A percentile compares a stretch with the other conserved stretches of the same genome.
These are phyloP conservation scores for Malurus leucopterus DNA, from an alignment of 2,797 vertebrate species.

Conservation along the genomic window DNA sequence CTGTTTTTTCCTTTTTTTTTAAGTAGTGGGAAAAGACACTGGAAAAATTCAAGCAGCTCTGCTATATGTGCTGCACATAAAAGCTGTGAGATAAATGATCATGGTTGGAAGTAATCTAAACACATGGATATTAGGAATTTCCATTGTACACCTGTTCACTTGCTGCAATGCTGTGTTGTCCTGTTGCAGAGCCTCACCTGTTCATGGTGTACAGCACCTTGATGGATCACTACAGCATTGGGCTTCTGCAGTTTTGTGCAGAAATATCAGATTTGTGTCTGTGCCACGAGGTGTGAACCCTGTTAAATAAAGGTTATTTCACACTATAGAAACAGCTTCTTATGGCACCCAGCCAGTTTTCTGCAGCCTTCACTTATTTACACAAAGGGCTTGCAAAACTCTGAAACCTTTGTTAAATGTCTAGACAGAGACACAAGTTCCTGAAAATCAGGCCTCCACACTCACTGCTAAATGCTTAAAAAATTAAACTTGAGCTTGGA, in stretches of 20 bases:
- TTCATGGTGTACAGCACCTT: background rate
- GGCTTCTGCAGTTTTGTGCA: background rate
- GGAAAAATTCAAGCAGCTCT: background rate
- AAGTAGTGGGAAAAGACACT: background rate
- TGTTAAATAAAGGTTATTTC: background rate
- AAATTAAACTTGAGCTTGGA: background rate
- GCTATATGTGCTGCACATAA: background rate
- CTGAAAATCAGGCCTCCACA: background rate
- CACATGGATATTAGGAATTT: background rate
- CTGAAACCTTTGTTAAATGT: background rate
- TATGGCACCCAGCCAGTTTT: background rate
- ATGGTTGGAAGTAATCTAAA: background rate
- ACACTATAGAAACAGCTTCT: background rate
- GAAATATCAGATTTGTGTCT: background rate
- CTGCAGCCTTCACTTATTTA: background rate
- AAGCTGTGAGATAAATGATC: background rate
- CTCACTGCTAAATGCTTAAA: background rate
- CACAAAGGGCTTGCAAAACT: background rate
- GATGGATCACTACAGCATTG: background rate
- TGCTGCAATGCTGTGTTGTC: background rate
- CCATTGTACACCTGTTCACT: background rate
- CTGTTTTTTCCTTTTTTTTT: accelerated
- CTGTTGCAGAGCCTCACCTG: background rate
- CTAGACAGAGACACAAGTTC: background rate
- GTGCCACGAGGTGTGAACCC: background rate